These are phyloP conservation scores for Crotalus viridis DNA, from an alignment of 2,113 vertebrate genomes.

Conservation along the genomic window DNA sequence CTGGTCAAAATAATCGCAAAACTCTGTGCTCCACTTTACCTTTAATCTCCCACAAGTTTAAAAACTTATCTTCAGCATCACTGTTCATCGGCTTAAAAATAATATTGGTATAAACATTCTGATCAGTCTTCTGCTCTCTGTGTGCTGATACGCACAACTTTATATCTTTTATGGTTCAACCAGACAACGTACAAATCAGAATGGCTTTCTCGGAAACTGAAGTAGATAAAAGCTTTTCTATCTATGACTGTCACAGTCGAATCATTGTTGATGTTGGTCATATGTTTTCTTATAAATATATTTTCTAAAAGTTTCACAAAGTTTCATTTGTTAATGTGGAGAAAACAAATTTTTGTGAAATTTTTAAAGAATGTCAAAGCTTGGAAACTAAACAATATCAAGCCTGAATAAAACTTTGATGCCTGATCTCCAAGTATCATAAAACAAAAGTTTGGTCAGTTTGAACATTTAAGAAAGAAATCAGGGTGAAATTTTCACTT, in stretches of 20 bases:
- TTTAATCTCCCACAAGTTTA: background rate
- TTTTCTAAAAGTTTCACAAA: background rate
- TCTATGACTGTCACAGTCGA: background rate
- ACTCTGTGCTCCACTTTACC: background rate
- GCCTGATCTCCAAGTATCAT: background rate
- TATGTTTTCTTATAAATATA: background rate
- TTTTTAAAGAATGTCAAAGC: background rate
- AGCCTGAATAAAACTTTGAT: background rate
- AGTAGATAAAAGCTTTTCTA: background rate
- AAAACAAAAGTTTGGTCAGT: background rate
- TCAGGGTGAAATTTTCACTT: background rate
- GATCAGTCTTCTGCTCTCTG: background rate
- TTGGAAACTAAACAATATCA: background rate
- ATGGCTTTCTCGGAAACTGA: background rate
- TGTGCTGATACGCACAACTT: background rate
- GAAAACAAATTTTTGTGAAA: background rate
- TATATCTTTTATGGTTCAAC: background rate
- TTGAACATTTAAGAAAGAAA: background rate
- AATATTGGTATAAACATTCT: background rate
- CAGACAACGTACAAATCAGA: background rate
- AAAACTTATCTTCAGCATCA: background rate
- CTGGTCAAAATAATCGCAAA: background rate
- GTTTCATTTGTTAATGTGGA: background rate
- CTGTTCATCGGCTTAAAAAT: background rate
- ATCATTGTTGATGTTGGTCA: background rate